phyloP scores from a whole-genome alignment of 1,140 invertebrate genomes.

The Panulirus ornatus region DNA sequence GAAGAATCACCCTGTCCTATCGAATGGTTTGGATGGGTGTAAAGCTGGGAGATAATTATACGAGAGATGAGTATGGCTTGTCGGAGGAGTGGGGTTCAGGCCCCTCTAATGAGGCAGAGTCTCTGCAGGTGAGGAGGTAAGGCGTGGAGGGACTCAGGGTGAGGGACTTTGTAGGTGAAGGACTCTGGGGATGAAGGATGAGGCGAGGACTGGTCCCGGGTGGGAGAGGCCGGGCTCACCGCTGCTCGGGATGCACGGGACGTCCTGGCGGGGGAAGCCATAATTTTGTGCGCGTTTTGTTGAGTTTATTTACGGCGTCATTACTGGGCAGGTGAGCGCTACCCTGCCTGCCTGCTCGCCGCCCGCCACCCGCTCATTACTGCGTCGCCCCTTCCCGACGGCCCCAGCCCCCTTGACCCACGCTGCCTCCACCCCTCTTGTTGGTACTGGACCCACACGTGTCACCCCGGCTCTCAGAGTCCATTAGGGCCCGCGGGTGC shows the following conservation, averaged over 20 bases:
- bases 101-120: neutral
- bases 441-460: too few species aligned
- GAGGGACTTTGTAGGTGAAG: neutral
- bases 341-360: constrained; percentile 34
- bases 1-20: too few species aligned
- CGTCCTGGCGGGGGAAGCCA: constrained; percentile 27
- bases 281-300: constrained; percentile 66
- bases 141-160: neutral
- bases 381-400: neutral
- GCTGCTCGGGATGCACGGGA: constrained; percentile 33
- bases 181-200: neutral
- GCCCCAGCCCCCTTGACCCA: neutral
- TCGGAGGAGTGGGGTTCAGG: too few species aligned
- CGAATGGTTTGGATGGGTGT: too few species aligned
- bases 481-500: too few species aligned
- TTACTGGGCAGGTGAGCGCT: constrained; percentile 49
- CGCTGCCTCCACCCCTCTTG: neutral
- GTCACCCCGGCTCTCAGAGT: neutral
- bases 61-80: too few species aligned
- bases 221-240: neutral
- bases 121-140: neutral
- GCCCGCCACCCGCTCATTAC: neutral
- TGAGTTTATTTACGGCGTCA: constrained; percentile 60
- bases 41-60: too few species aligned
- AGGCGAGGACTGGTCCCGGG: neutral